Conservation (phyloP, 2,113 vertebrate species). For the Mus pahari region DNA sequence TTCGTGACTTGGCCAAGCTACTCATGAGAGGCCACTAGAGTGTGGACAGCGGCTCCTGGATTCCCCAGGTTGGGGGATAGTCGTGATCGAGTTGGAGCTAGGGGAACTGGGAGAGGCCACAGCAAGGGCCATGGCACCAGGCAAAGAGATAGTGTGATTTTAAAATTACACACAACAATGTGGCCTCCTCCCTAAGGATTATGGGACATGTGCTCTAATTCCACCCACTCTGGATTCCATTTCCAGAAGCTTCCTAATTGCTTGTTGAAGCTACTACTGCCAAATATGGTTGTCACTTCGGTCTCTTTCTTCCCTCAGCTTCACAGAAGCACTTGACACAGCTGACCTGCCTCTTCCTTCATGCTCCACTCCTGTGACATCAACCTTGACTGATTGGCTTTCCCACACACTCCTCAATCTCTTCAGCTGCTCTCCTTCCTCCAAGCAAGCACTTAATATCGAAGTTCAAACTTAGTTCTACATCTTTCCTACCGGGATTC, state of each 20-base stretch:
- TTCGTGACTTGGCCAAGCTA: too few relatives aligned
- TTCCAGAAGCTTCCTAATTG: neutral
- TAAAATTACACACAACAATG: neutral
- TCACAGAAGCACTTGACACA: neutral
- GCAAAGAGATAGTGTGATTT: too few relatives aligned
- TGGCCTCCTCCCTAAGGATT: neutral
- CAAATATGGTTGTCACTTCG: neutral
- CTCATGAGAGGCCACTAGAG: too few relatives aligned
- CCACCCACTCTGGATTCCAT: neutral
- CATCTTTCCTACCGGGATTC: neutral
- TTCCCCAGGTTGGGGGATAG: too few relatives aligned
- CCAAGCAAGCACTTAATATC: neutral
- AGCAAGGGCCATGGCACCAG: too few relatives aligned
- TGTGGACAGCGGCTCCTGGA: too few relatives aligned
- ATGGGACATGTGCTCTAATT: neutral
- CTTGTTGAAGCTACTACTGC: neutral
- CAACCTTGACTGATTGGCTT: neutral
- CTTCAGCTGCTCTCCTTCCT: neutral
- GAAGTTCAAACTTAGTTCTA: neutral
- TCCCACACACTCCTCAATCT: neutral
- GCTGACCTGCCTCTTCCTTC: neutral
- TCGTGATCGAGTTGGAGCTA: too few relatives aligned
- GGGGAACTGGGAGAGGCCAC: too few relatives aligned
- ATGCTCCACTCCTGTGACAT: neutral
- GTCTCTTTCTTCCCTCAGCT: neutral